Base-by-base conservation (phyloP, 1,140 invertebrate species). In the Aphelinus certus region DNA sequence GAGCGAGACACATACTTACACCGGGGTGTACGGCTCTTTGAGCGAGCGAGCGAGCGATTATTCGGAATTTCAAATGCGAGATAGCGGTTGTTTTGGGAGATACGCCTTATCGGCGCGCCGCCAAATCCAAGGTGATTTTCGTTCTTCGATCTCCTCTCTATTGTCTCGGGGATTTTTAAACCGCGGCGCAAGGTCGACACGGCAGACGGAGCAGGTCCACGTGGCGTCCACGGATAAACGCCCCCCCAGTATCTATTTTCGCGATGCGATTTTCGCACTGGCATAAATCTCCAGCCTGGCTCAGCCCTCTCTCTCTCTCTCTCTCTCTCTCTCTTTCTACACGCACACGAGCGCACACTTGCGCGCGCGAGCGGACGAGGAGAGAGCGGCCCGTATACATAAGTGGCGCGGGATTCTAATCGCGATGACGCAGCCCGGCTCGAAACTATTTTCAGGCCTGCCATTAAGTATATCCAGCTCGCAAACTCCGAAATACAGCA, bases 351-450 rank as follows among this genome's bases (percentile, higher is more conserved):
- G 7, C 62, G 3, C 49, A 26, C 45, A 55, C 66, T n/a, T 55
- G 48, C 10, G 7, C 42, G 42, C 60, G 48, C 10, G 43, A 43
- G 42, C 45, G 7, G 7, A 58, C 26, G 26, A 26, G 26, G 26
- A 26, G 26, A 26, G 26, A 26, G 26, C 26, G 26, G 26, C 26
- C 26, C 26, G 26, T 7, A 26, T 26, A 58, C 10, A 63, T 55
- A 63, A 61, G 58, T 70, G 47, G 48, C 60, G 51, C 65, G 73
- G 66, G 70, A 79, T 78, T 76, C 72, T 77, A 77, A 77, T 74
- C 76, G 71, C 58, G 76, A 74, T 80, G 79, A 80, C 79, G 79
- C 68, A 76, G 78, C 65, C 69, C 62, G 57, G 71, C 65, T 71
- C 75, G 61, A 71, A 66, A 79, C 78, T 80, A 80, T 80, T 80